phyloP scores from a whole-genome alignment of 2,113 vertebrate genomes.

The Bettongia penicillata region DNA sequence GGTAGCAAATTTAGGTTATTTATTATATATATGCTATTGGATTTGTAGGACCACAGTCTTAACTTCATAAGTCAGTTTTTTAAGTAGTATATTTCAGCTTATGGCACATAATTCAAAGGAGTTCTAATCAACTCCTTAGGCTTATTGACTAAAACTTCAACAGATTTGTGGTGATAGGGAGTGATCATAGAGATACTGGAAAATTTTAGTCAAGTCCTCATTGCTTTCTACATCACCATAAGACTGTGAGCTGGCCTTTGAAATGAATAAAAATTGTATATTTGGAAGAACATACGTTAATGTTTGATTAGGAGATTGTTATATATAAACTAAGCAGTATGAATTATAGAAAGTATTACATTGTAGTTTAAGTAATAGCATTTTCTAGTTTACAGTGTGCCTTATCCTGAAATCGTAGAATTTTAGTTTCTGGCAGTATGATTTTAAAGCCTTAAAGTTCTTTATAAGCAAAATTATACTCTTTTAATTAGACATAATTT shows the following conservation, averaged over 20 bases:
- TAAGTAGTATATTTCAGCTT: not conserved
- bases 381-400: not conserved
- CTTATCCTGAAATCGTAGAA: conserved; percentile 3
- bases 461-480: not conserved
- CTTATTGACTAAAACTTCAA: not conserved
- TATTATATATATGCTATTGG: not conserved
- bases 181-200: not conserved
- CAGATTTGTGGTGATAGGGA: not conserved
- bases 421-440: not conserved
- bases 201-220: not conserved
- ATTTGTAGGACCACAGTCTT: conserved; percentile 5
- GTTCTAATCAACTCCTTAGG: not conserved
- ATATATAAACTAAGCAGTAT: not conserved
- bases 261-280: not conserved
- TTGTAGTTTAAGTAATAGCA: not conserved
- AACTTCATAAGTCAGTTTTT: not conserved
- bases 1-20: not conserved
- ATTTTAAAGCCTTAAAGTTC: not conserved
- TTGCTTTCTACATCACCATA: not conserved
- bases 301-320: not conserved
- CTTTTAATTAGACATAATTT: not conserved
- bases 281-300: not conserved
- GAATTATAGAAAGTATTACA: conserved; percentile 1
- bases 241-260: not conserved
- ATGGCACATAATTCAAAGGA: not conserved